Conservation (phyloP, 2,113 vertebrate genomes). For the Neodontobutis hainanensis region DNA sequence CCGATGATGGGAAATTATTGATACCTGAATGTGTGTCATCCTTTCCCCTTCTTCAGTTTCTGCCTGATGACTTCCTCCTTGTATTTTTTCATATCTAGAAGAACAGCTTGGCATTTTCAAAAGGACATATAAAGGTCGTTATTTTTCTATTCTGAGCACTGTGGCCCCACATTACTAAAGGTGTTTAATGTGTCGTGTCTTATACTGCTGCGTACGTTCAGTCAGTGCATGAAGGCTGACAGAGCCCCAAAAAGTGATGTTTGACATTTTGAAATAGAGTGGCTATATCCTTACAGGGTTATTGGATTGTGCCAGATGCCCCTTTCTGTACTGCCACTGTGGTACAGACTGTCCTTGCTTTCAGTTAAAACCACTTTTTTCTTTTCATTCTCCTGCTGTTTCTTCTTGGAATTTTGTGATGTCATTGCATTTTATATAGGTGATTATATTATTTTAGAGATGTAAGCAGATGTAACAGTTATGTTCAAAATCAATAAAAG, state of each 20-base stretch:
- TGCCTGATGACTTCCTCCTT: constrained; percentile 19
- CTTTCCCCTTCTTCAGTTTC: constrained; percentile 22
- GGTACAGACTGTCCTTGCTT: constrained; percentile 26
- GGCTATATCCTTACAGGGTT: constrained; percentile 45
- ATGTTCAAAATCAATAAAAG: background rate
- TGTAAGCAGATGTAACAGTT: background rate
- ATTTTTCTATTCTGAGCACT: constrained; percentile 35
- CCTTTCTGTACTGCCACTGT: constrained; percentile 17
- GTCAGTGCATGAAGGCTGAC: constrained; percentile 33
- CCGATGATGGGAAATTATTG: background rate
- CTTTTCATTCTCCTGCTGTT: background rate
- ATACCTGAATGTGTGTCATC: constrained; percentile 13
- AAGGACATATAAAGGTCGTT: constrained; percentile 68
- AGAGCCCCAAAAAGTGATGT: constrained; percentile 25
- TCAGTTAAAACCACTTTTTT: constrained; percentile 33
- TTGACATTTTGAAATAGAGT: constrained; percentile 60
- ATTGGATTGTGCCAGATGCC: constrained; percentile 34
- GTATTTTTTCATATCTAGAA: constrained; percentile 35
- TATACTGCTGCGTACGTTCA: constrained; percentile 27
- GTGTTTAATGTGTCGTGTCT: constrained; percentile 38
- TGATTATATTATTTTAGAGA: constrained; percentile 11
- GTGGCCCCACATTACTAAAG: constrained; percentile 32
- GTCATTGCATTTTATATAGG: constrained; percentile 1
- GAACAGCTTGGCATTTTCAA: constrained; percentile 65
- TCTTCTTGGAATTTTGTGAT: constrained; percentile 10